Base-by-base conservation (phyloP, 1,140 invertebrate genomes). In the Triops longicaudatus region DNA sequence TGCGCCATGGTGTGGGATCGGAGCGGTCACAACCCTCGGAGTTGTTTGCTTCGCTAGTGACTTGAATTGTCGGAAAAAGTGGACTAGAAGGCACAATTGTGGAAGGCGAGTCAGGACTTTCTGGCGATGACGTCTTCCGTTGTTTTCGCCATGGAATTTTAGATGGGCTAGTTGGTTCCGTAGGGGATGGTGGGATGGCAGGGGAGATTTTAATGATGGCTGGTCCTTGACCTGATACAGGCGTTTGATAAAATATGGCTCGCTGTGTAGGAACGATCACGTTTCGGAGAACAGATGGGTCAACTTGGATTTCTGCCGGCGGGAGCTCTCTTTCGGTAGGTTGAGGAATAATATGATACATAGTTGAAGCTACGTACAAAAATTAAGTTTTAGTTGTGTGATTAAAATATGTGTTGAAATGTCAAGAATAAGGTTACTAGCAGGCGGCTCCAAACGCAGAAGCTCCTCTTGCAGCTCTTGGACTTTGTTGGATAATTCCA, bases 381-480 rank as follows among this genome's bases (percentile, higher is more conserved):
- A 17, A 42, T 10, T n/a, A 50, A 1, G 14, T 26, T 14, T 31
- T 31, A 26, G 26, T 22, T 50, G n/a, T 75, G 12, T 26, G 31
- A 26, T 12, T 42, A 41, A n/a, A 42, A 22, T 74, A 44, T 31
- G 14, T 28, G 17, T 9, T 28, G 28, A 42, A 22, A 12, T 27
- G n/a, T 28, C 43, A 12, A 26, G n/a, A 1, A 1, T 14, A 76
- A 31, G n/a, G n/a, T 79, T 80, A 83, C 82, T 83, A 78, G 81
- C 80, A 27, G 82, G 80, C 17, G 83, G 80, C 79, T 83, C 84
- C 28, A 86, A 78, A 78, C 82, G 82, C 44, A 79, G 81, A n/a
- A 85, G 79, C 76, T 80, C 81, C 78, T 83, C 74, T 75, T 84
- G 81, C 11, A 86, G 78, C 77, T 85, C 85, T 43, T 83, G 80